Evolutionary conservation across 2,113 vertebrate species (phyloP), one percentile per base, ranked within the genome.

Genomic region (Atherinomorus stipes): DNA sequence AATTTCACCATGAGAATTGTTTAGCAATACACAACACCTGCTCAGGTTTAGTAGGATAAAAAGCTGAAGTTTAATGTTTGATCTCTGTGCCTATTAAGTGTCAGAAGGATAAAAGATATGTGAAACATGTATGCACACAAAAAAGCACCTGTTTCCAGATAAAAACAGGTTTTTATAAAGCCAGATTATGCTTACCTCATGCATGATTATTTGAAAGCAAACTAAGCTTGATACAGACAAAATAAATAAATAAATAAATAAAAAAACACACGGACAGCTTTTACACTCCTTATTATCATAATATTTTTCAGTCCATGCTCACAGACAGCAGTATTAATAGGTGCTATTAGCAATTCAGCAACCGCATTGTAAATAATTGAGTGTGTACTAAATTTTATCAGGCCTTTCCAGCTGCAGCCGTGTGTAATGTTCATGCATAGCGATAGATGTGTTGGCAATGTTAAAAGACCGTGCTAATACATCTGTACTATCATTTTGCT

Each of bases 261-360:
- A 28, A 28, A n/a, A 31, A 11, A 13, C 16, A 61, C 15, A 44
- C 4, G 40, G 15, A 42, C 38, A 42, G 38, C 38, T 42, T 5
- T 42, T 42, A 3, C 11, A 13, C 38, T 42, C 40, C 15, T 42
- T 15, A 15, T 42, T 42, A 15, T 42, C 4, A 8, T 26, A 19
- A 16, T 19, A 56, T 31, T 19, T 10, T n/a, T 11, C 37, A 1
- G 22, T 60, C 58, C 13, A 16, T 7, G 1, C 23, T 3, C 13
- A 42, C 38, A 26, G 40, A 45, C 40, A 62, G 9, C 4, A 19
- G 6, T 62, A 62, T 45, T 45, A 61, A 61, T 61, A 19, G 59
- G 8, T n/a, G 25, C 8, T 26, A 45, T 44, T 62, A 62, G 1
- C 16, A 19, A 47, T 19, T 62, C 23, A 11, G 23, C 11, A 45